Evolutionary conservation across 2,888 invertebrate genomes (phyloP).

Genomic region (Cryptophagus acutangulus): DNA sequence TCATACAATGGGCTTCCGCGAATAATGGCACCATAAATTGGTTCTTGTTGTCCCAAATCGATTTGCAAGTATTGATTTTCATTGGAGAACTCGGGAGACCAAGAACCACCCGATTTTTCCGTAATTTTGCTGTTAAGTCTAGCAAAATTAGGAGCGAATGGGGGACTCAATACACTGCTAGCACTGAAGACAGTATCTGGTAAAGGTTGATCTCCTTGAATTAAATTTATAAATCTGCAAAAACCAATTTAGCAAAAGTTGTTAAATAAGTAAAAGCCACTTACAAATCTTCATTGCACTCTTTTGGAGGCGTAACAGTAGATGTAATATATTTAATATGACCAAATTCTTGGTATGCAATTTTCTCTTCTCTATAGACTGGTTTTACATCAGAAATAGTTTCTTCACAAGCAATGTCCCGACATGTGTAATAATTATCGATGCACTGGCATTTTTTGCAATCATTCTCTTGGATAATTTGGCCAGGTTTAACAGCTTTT

Average conservation of each 20-base stretch:
- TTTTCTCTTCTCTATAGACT: slow-evolving; percentile 29
- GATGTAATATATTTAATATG: slow-evolving; percentile 24
- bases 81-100: slow-evolving; percentile 62
- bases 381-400: slow-evolving; percentile 20
- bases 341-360: background rate
- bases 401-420: slow-evolving; percentile 38
- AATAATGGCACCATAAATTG: slow-evolving; percentile 68
- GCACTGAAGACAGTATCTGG: slow-evolving; percentile 56
- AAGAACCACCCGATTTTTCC: slow-evolving; percentile 53
- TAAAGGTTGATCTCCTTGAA: slow-evolving; percentile 50
- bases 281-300: slow-evolving; percentile 48
- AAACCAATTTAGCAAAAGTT: slow-evolving; percentile 23
- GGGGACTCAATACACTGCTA: slow-evolving; percentile 51
- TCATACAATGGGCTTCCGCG: slow-evolving; percentile 66
- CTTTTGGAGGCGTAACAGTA: slow-evolving; percentile 48
- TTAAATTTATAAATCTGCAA: slow-evolving; percentile 46
- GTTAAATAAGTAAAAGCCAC: slow-evolving; percentile 3
- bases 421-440: slow-evolving; percentile 69
- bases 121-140: slow-evolving; percentile 42
- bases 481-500: slow-evolving; percentile 65
- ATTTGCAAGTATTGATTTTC: slow-evolving; percentile 64
- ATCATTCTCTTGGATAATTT: slow-evolving; percentile 54
- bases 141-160: slow-evolving; percentile 54
- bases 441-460: slow-evolving; percentile 77
- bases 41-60: slow-evolving; percentile 56